Evolutionary conservation across 2,113 vertebrate genomes (phyloP).

Genomic region (Psittacus erithacus): DNA sequence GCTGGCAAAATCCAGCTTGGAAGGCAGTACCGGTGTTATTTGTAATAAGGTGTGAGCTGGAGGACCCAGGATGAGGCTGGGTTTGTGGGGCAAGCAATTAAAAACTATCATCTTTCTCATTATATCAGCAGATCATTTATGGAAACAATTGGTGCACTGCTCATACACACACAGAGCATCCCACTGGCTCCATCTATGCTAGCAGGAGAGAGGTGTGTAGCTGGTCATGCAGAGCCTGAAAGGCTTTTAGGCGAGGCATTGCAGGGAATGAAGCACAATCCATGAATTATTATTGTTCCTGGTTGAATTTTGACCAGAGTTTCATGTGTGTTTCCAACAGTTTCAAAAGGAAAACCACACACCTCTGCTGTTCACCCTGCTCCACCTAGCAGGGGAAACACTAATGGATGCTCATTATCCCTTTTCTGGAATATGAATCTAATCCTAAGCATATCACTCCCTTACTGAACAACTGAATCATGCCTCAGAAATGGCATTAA

Average conservation of each 20-base stretch:
- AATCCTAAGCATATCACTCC: neutral
- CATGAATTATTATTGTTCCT: neutral
- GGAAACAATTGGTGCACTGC: neutral
- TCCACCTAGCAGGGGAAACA: neutral
- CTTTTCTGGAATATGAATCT: neutral
- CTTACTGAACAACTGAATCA: neutral
- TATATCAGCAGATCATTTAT: neutral
- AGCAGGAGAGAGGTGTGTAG: neutral
- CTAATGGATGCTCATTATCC: neutral
- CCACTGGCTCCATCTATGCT: neutral
- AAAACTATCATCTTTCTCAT: neutral
- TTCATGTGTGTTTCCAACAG: neutral
- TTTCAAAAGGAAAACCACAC: neutral
- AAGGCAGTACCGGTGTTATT: neutral
- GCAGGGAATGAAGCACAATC: neutral
- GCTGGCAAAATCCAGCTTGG: neutral
- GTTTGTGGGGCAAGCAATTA: neutral
- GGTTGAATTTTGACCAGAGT: neutral
- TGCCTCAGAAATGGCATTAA: constrained; percentile 31
- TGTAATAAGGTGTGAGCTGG: neutral
- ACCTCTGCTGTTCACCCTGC: neutral
- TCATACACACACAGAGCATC: neutral
- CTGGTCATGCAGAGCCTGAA: neutral
- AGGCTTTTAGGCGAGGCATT: neutral
- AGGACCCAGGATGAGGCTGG: neutral